Percentiles rank a stretch among this genome's conserved stretches.
Conservation (phyloP, 2,797 vertebrate species). For the Stomatorhinus walkeri region DNA sequence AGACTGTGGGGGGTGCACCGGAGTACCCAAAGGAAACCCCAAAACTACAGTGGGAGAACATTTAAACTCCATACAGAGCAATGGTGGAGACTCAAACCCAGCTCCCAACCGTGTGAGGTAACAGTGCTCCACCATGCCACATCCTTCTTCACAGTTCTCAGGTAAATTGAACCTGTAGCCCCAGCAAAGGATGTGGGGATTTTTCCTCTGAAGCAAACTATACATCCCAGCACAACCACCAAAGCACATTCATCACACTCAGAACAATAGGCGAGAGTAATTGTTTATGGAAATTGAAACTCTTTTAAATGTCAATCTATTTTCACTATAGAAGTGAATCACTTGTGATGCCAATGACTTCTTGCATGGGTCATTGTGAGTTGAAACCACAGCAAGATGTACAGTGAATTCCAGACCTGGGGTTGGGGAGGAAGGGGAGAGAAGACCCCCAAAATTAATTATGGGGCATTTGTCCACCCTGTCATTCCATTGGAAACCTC, state of each 20-base stretch:
- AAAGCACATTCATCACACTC: conserved; percentile 8
- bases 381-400: neutral
- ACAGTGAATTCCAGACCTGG: neutral
- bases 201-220: neutral
- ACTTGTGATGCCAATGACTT: conserved; percentile 1
- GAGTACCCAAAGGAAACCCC: neutral
- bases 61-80: neutral
- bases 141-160: neutral
- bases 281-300: conserved; percentile 21
- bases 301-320: conserved; percentile 16
- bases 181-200: neutral
- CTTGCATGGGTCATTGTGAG: neutral
- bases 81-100: neutral
- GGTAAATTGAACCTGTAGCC: neutral
- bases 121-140: neutral
- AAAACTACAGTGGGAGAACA: neutral
- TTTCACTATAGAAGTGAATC: neutral
- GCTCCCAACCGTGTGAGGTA: neutral
- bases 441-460: neutral
- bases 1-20: neutral
- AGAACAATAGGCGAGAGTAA: conserved; percentile 8
- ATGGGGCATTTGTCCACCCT: neutral
- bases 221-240: neutral
- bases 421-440: no score
- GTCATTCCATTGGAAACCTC: neutral